Percentiles rank a stretch among this genome's conserved stretches.
Conservation (phyloP, 1,140 invertebrate genomes). For the Solen grandis region DNA sequence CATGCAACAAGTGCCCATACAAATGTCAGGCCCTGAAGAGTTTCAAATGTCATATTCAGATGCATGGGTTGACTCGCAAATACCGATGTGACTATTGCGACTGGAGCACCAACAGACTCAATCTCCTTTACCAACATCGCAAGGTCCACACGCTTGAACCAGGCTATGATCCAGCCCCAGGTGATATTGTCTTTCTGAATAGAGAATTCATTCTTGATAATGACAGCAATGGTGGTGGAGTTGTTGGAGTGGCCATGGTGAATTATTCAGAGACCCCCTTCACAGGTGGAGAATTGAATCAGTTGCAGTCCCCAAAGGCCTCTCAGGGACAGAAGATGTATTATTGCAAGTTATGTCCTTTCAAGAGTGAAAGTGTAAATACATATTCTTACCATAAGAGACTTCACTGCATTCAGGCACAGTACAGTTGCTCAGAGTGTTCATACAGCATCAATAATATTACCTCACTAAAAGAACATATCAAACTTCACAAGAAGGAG, state of each 20-base stretch:
- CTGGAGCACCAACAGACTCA: slow-evolving; percentile 75
- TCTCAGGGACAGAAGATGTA: slow-evolving; percentile 63
- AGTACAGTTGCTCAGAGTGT: slow-evolving; percentile 73
- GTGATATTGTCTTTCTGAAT: slow-evolving; percentile 73
- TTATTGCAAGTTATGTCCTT: slow-evolving; percentile 75
- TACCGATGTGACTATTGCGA: slow-evolving; percentile 78
- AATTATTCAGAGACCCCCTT: slow-evolving; percentile 20
- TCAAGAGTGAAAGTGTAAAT: slow-evolving; percentile 70
- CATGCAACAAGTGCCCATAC: slow-evolving; percentile 73
- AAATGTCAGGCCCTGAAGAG: slow-evolving; percentile 67
- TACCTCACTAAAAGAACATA: slow-evolving; percentile 72
- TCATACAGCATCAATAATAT: slow-evolving; percentile 71
- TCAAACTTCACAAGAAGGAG: slow-evolving; percentile 67
- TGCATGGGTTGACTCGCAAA: slow-evolving; percentile 72
- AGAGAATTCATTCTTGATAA: slow-evolving; percentile 71
- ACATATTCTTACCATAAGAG: slow-evolving; percentile 72
- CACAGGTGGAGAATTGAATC: not conserved
- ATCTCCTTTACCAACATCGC: slow-evolving; percentile 73
- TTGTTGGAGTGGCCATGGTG: not conserved
- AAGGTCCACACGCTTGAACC: slow-evolving; percentile 70
- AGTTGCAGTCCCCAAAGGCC: not conserved
- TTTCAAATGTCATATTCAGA: slow-evolving; percentile 70
- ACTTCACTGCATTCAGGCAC: slow-evolving; percentile 71
- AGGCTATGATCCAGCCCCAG: slow-evolving; percentile 63
- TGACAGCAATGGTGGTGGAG: slow-evolving; percentile 55